These are phyloP conservation scores for Diploptera punctata DNA, from an alignment of 2,888 invertebrate genomes.

Conservation along the genomic window DNA sequence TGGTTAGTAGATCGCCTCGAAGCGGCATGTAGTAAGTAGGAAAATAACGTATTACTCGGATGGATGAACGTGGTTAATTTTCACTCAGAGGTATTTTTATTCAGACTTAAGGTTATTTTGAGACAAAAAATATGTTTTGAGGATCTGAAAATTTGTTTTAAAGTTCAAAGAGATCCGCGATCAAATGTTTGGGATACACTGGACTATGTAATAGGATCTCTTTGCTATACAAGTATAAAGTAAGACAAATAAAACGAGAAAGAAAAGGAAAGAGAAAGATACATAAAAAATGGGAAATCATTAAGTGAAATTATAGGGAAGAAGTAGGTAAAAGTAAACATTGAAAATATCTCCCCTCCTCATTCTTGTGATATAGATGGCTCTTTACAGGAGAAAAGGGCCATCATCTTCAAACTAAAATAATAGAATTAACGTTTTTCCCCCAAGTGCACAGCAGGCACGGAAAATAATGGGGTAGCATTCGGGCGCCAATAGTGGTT, in stretches of 20 bases:
- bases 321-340: conserved; percentile 38
- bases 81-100: too few species aligned
- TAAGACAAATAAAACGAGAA: background rate
- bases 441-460: conserved; percentile 22
- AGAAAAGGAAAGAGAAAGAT: conserved; percentile 20
- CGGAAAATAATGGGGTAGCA: conserved; percentile 36
- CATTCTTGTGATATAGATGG: conserved; percentile 1
- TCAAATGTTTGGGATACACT: too few species aligned
- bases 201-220: too few species aligned
- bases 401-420: conserved; percentile 34
- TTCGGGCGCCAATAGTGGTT: conserved; percentile 26
- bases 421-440: conserved; percentile 42
- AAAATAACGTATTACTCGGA: too few species aligned
- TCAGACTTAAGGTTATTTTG: too few species aligned
- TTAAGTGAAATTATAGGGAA: conserved; percentile 39
- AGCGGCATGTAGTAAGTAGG: too few species aligned
- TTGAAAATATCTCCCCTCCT: conserved; percentile 33
- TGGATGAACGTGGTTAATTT: too few species aligned
- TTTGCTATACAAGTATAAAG: too few species aligned
- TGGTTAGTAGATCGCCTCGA: too few species aligned
- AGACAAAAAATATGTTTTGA: too few species aligned
- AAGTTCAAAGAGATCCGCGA: too few species aligned
- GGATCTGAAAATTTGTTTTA: too few species aligned
- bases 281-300: conserved; percentile 34
- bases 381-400: conserved; percentile 21